Evolutionary conservation across 2,113 vertebrate species (phyloP).

Genomic region (Tringa solitaria): DNA sequence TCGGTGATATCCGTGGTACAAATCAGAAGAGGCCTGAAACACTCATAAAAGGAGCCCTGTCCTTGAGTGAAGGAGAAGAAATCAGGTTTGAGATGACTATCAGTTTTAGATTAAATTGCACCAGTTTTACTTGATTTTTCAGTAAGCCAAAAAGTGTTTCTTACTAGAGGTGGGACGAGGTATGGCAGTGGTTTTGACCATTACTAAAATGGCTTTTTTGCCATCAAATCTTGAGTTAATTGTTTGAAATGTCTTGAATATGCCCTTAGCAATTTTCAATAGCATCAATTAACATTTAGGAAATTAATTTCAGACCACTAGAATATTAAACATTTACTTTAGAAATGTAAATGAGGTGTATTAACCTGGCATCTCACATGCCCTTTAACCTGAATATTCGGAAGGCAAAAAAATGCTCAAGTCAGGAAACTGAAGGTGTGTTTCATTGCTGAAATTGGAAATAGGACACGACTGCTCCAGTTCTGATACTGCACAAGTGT

Average conservation of each 20-base stretch:
- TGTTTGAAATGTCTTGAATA: neutral
- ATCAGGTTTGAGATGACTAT: neutral
- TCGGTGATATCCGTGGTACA: accelerated
- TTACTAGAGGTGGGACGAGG: neutral
- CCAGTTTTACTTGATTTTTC: neutral
- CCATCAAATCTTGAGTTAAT: neutral
- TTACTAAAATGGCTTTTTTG: neutral
- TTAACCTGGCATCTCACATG: neutral
- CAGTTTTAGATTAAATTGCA: neutral
- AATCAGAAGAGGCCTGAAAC: too few species aligned
- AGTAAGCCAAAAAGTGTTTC: neutral
- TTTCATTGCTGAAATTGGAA: neutral
- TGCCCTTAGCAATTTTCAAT: constrained; percentile 41
- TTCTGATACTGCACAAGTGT: neutral
- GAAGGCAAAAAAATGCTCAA: neutral
- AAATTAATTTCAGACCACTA: constrained; percentile 26
- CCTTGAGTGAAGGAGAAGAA: neutral
- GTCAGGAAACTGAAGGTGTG: neutral
- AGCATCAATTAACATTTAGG: constrained; percentile 64
- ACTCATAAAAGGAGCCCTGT: neutral
- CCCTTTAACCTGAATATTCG: neutral
- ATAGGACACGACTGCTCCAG: neutral
- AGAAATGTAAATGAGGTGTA: constrained; percentile 42
- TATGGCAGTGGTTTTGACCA: neutral
- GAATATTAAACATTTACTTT: constrained; percentile 52